Evolutionary conservation across 92 coral and sea anemone genomes (phyloP), one percentile per base, ranked within the genome.

Genomic region (Hydrozoanthus gracilis): DNA sequence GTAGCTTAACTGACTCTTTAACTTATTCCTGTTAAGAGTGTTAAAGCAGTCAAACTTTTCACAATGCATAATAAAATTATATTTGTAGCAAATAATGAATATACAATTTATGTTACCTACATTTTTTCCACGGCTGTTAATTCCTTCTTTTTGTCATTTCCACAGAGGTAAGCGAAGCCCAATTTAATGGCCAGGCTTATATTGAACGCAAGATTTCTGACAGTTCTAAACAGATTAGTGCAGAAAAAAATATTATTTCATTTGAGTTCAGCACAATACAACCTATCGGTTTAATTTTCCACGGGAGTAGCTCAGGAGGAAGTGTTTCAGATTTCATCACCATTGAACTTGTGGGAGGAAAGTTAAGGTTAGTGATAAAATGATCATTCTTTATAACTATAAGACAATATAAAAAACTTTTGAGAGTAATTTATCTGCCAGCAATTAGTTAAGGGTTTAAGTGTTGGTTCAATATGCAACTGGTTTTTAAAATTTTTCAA

Each of bases 321-420:
- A 65, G 62, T 4, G 76, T 65, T 9, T 88, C 92, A 35, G 98
- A 94, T 77, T 94, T 88, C 52, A 62, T 94, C 12, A 92, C 98
- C 8, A 78, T 94, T 45, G 98, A 94, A 82, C 85, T 94, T 48
- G 79, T 91, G 75, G 95, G 98, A 17, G 95, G 95, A 62, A 94
- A 92, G 82, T 74, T 94, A 7, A 92, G 98, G 98, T 94, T 86
- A 18, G 11, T 7, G 44, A 35, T 18, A 45, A 18, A 15, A 14
- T 17, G 39, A 27, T 27, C 2, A 2, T 27, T 27, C 39, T 27
- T 27, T 27, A 2, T 27, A 27, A 27, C 0, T 27, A 27, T 27
- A 27, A 27, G 39, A 27, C 39, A 27, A 27, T 27, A 27, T 27
- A 27, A 0, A 27, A 27, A 27, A 27, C 39, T 27, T 27, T 27